phyloP scores from a whole-genome alignment of 2,113 vertebrate genomes.

The Emberiza fucata region DNA sequence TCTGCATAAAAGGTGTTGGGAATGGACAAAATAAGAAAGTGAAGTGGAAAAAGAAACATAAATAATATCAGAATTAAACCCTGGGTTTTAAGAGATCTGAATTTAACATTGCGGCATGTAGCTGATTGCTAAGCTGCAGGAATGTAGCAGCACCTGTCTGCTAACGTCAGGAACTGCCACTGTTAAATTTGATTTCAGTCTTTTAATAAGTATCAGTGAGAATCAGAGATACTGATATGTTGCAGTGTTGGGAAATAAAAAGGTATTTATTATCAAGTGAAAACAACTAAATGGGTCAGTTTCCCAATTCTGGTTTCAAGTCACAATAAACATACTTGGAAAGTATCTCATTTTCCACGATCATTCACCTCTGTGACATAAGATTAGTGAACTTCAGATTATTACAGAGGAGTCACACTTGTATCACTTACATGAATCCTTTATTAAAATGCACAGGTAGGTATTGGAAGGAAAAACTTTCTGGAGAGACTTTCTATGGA shows the following conservation, averaged over 20 bases:
- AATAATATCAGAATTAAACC: background rate
- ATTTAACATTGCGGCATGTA: background rate
- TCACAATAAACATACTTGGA: background rate
- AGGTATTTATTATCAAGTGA: background rate
- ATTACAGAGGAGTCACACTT: background rate
- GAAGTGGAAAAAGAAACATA: background rate
- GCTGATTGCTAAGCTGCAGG: conserved; percentile 1
- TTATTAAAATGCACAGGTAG: background rate
- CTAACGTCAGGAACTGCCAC: background rate
- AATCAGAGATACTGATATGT: background rate
- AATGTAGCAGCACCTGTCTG: conserved; percentile 49
- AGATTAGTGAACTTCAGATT: background rate
- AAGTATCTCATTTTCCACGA: background rate
- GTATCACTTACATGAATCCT: background rate
- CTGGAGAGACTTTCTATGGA: background rate
- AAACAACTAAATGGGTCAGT: background rate
- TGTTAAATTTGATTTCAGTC: background rate
- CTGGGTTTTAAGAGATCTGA: background rate
- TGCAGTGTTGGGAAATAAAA: background rate
- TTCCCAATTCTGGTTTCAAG: background rate
- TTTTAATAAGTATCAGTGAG: background rate
- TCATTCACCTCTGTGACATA: background rate
- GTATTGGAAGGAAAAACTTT: background rate
- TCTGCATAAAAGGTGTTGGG: background rate
- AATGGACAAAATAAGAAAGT: background rate